These are phyloP conservation scores for Grallaria varia DNA, from an alignment of 2,113 vertebrate species.

Conservation along the genomic window DNA sequence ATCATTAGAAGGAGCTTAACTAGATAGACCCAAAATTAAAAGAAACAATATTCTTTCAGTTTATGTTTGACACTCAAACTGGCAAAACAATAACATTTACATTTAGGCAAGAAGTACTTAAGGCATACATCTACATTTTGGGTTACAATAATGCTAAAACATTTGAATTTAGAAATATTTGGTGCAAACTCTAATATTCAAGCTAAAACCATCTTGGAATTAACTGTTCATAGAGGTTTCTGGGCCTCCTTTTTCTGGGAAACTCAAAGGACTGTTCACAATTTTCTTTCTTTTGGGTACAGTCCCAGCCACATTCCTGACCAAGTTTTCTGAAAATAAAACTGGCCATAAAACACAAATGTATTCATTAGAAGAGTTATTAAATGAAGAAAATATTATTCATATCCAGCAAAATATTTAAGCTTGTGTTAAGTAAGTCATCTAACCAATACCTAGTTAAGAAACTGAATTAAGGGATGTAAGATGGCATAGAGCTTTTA, in stretches of 20 bases:
- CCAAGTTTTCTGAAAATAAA: not conserved
- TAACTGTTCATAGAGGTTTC: not conserved
- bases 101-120: not conserved
- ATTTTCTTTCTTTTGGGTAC: not conserved
- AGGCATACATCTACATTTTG: not conserved
- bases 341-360: not conserved
- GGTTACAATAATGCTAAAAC: not conserved
- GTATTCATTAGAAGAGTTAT: not conserved
- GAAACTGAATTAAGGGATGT: not conserved
- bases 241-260: not conserved
- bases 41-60: not conserved
- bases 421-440: not conserved
- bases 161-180: not conserved
- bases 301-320: not conserved
- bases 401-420: not conserved
- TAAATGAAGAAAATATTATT: not conserved
- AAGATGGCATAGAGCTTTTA: not conserved
- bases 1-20: conserved; percentile 53
- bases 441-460: not conserved
- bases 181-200: not conserved
- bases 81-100: not conserved
- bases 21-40: not conserved
- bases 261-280: not conserved
- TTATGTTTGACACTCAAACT: not conserved
- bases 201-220: not conserved